These are phyloP conservation scores for Etia nguti DNA, from an alignment of 2,113 vertebrate genomes.

Conservation along the genomic window DNA sequence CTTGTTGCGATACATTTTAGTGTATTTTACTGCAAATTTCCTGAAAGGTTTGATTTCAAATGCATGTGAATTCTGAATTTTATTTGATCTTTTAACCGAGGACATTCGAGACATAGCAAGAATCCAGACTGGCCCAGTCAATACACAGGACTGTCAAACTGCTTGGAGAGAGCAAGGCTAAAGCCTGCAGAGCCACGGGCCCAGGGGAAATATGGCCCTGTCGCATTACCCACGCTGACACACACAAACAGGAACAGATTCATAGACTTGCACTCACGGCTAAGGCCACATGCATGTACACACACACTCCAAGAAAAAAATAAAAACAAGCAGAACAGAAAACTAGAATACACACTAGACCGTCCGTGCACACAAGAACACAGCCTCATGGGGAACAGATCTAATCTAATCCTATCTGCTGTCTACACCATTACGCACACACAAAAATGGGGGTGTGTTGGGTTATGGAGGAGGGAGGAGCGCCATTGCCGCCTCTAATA, in stretches of 20 bases:
- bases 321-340: neutral
- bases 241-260: slow-evolving; percentile 8
- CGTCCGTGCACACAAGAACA: slow-evolving; percentile 20
- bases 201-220: slow-evolving; percentile 80
- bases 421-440: neutral
- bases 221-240: slow-evolving; percentile 67
- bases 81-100: neutral
- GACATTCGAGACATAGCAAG: slow-evolving; percentile 2
- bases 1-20: neutral
- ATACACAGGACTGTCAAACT: slow-evolving; percentile 74
- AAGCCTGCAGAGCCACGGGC: slow-evolving; percentile 73
- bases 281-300: slow-evolving; percentile 7
- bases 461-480: neutral
- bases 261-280: neutral
- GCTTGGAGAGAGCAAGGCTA: slow-evolving; percentile 73
- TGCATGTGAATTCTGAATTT: neutral
- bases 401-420: slow-evolving; percentile 63
- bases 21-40: neutral
- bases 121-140: slow-evolving; percentile 54
- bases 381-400: slow-evolving; percentile 31
- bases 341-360: neutral
- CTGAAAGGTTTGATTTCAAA: neutral
- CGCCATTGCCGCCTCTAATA: neutral
- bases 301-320: slow-evolving; percentile 7
- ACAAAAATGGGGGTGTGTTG: neutral